Evolutionary conservation across 2,888 invertebrate species (phyloP).

Genomic region (Muscina levida): DNA sequence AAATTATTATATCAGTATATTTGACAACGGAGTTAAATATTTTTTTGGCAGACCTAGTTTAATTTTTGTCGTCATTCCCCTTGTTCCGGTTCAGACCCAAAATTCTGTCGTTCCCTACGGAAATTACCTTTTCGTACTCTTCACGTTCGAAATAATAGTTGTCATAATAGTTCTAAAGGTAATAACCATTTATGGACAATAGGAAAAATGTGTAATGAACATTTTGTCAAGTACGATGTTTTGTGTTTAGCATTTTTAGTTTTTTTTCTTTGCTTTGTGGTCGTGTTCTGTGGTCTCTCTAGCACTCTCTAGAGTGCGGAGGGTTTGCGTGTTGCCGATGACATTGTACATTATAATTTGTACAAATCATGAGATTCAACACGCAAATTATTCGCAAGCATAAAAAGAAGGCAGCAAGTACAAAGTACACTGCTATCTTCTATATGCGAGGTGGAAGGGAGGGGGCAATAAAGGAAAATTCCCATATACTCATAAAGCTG

Average conservation of each 20-base stretch:
- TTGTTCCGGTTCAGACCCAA: too few species aligned
- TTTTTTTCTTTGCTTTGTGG: slow-evolving; percentile 23
- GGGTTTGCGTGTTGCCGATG: slow-evolving; percentile 63
- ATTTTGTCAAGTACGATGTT: slow-evolving; percentile 47
- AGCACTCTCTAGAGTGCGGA: slow-evolving; percentile 1
- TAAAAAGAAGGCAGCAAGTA: not conserved
- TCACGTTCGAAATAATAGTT: not conserved
- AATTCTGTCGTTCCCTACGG: too few species aligned
- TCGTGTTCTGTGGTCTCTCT: too few species aligned
- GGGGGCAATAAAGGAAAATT: not conserved
- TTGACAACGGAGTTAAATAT: too few species aligned
- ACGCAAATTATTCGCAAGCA: slow-evolving; percentile 56
- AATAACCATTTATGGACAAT: slow-evolving; percentile 48
- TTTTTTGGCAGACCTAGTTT: too few species aligned
- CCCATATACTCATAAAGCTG: slow-evolving; percentile 21
- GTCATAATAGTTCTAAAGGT: slow-evolving; percentile 35
- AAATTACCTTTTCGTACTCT: too few species aligned
- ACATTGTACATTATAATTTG: slow-evolving; percentile 64
- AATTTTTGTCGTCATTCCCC: too few species aligned
- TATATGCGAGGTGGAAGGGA: not conserved
- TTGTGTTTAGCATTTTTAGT: not conserved
- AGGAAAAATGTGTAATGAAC: slow-evolving; percentile 9
- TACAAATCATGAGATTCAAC: slow-evolving; percentile 63
- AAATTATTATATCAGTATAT: too few species aligned
- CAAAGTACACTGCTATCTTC: not conserved